Conservation (phyloP, 1,140 invertebrate species). For the Drosophila varians region DNA sequence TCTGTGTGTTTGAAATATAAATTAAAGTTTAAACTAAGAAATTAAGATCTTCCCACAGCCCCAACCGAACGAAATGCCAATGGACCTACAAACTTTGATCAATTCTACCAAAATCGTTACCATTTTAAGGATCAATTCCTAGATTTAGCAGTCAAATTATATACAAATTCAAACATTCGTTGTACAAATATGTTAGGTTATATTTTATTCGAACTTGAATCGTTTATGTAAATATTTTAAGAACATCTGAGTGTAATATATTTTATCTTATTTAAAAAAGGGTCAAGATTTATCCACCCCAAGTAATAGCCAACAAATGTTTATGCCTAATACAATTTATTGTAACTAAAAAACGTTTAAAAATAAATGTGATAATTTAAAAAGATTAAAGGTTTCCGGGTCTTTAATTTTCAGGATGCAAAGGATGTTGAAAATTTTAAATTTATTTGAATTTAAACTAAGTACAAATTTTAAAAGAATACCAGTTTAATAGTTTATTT, state of each 20-base stretch:
- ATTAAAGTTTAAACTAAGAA: slow-evolving; percentile 17
- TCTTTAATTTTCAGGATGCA: not conserved
- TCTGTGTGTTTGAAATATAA: slow-evolving; percentile 29
- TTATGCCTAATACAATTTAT: slow-evolving; percentile 43
- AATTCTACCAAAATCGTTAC: slow-evolving; percentile 31
- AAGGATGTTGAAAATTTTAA: not conserved
- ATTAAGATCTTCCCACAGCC: slow-evolving; percentile 22
- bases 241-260: slow-evolving; percentile 35
- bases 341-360: slow-evolving; percentile 61
- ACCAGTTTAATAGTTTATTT: not conserved
- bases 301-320: slow-evolving; percentile 32
- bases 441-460: not conserved
- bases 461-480: not conserved
- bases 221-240: slow-evolving; percentile 47
- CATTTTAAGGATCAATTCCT: slow-evolving; percentile 27
- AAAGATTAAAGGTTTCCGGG: not conserved
- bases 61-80: slow-evolving; percentile 44
- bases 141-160: slow-evolving; percentile 39
- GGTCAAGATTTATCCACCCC: slow-evolving; percentile 23
- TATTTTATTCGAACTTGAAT: slow-evolving; percentile 14
- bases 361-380: slow-evolving; percentile 77
- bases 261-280: slow-evolving; percentile 35
- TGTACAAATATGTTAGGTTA: slow-evolving; percentile 58
- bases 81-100: slow-evolving; percentile 29
- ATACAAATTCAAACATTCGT: slow-evolving; percentile 32